Evolutionary conservation across 2,113 vertebrate species (phyloP), one percentile per base, ranked within the genome.

Genomic region (Neolamprologus caudopunctatus): DNA sequence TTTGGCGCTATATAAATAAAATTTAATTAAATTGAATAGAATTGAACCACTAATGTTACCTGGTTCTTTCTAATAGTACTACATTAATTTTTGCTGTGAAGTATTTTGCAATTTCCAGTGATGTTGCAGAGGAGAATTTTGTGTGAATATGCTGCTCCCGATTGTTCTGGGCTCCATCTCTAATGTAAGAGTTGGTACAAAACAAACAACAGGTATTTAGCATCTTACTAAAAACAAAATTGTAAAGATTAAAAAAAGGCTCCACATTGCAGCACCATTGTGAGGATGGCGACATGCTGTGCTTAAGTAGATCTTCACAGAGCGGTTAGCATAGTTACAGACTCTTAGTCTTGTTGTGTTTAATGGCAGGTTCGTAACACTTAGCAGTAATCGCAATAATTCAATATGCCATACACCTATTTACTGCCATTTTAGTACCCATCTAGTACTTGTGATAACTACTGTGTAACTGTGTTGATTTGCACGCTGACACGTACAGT

Each of bases 331-430:
- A 1, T 19, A 33, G 51, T 37, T 61, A 31, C 31, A 54, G 33
- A 63, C 47, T 42, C 21, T 37, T 21, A 8, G 12, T 24, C 37
- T 42, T 66, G 81, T 82, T 82, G 53, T 31, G 45, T 42, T 83
- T 85, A 21, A 54, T 71, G 66, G 50, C 81, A 89, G 50, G 26
- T 73, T 87, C 63, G 4, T 26, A 81, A 89, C 85, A 86, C 71
- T 79, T 86, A 35, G 80, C 57, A 33, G 7, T 87, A 66, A 87
- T 82, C 50, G 58, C 87, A 89, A 85, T 87, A 78, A 90, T 88
- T 87, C 5, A 86, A 47, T 51, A 61, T 85, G 85, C 55, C 66
- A 83, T 24, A 82, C 33, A 84, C 81, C 53, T 82, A 37, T 57
- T 87, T 26, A 40, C 45, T 50, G 47, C 81, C 78, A 78, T 66